Evolutionary conservation across 2,797 vertebrate genomes (phyloP).

Genomic region (Chaunax sp.): DNA sequence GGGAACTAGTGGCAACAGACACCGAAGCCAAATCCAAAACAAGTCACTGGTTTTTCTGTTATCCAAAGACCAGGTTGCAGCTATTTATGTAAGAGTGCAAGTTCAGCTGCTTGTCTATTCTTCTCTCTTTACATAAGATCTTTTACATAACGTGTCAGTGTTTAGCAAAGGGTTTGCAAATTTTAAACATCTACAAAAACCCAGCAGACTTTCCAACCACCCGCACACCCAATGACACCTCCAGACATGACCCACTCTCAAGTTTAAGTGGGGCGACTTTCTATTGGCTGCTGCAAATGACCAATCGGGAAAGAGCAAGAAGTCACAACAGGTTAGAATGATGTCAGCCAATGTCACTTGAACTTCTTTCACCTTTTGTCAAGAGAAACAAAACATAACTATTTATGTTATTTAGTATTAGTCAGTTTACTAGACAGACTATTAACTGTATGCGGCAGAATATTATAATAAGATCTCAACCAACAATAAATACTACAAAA

Average conservation of each 20-base stretch:
- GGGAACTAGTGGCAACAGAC: conserved; percentile 25
- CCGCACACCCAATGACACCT: conserved; percentile 10
- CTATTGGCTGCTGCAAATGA: conserved; percentile 54
- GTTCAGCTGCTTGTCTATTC: conserved; percentile 34
- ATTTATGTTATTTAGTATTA: too few relatives aligned
- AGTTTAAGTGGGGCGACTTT: conserved; percentile 7
- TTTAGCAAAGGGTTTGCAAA: neutral
- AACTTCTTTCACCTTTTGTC: neutral
- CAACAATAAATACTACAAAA: neutral
- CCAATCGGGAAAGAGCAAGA: conserved; percentile 52
- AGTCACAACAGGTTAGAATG: conserved; percentile 40
- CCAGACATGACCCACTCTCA: conserved; percentile 47
- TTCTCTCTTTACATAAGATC: conserved; percentile 61
- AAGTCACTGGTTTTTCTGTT: conserved; percentile 28
- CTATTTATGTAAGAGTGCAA: conserved; percentile 61
- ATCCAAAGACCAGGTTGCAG: conserved; percentile 37
- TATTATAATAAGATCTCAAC: neutral
- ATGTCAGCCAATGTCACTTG: conserved; percentile 33
- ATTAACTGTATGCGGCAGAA: neutral
- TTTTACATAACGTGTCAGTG: conserved; percentile 52
- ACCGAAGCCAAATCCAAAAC: conserved; percentile 33
- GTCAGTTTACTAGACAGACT: neutral
- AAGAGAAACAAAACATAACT: neutral
- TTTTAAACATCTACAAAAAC: conserved; percentile 5
- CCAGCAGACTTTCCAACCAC: conserved; percentile 16